Evolutionary conservation across 2,797 vertebrate genomes (phyloP).

Genomic region (Percopsis omiscomaycus): DNA sequence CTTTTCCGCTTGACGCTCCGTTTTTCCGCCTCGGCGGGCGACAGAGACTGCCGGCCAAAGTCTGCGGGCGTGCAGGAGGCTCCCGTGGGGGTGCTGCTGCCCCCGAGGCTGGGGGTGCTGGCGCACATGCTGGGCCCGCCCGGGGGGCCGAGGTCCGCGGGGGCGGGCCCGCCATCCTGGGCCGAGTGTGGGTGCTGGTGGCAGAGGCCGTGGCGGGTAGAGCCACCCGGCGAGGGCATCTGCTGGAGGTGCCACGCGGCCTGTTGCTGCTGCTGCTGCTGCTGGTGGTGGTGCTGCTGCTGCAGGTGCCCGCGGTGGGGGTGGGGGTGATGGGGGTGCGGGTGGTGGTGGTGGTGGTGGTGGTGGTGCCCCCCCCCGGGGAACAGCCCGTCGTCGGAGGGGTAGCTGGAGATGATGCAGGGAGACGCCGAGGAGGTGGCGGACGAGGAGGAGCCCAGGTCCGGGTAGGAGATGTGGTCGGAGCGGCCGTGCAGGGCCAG

Average conservation of each 20-base stretch:
- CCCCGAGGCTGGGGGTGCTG: conserved; percentile 87
- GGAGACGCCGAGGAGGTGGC: conserved; percentile 85
- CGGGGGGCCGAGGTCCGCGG: conserved; percentile 84
- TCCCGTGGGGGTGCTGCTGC: conserved; percentile 85
- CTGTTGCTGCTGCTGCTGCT: conserved; percentile 82
- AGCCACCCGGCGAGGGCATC: conserved; percentile 84
- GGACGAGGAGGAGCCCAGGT: conserved; percentile 89
- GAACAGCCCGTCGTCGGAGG: conserved; percentile 89
- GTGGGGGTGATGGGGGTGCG: conserved; percentile 8
- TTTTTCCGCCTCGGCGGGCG: conserved; percentile 92
- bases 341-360: conserved; percentile 70
- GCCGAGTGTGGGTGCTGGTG: conserved; percentile 80
- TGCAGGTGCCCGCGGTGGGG: conserved; percentile 69
- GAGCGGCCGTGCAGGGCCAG: conserved; percentile 93
- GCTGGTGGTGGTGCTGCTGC: conserved; percentile 88
- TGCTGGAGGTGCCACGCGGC: conserved; percentile 89
- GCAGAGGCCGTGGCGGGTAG: conserved; percentile 86
- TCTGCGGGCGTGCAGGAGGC: conserved; percentile 89
- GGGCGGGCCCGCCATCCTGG: conserved; percentile 60
- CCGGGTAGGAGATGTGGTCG: conserved; percentile 95
- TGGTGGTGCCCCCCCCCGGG: conserved; percentile 84
- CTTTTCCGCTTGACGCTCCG: conserved; percentile 91
- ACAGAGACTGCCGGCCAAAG: conserved; percentile 92
- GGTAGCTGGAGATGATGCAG: conserved; percentile 93
- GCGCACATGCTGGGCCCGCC: conserved; percentile 88